These are phyloP conservation scores for Laticauda colubrina DNA, from an alignment of 2,113 vertebrate genomes.

Conservation along the genomic window DNA sequence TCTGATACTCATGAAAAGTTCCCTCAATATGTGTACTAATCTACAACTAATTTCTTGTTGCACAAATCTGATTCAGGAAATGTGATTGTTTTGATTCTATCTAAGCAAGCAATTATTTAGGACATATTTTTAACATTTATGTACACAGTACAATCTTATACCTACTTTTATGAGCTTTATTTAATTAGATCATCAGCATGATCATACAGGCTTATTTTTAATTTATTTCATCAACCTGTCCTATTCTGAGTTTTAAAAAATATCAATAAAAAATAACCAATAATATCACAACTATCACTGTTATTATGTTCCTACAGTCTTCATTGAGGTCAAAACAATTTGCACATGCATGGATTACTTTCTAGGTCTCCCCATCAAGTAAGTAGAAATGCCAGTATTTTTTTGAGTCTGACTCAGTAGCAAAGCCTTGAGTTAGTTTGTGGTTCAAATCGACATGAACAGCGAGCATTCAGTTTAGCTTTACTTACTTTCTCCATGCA, in stretches of 20 bases:
- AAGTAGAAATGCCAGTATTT: not conserved
- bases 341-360: not conserved
- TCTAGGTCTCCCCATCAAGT: not conserved
- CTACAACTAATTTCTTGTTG: not conserved
- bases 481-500: not conserved
- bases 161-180: not conserved
- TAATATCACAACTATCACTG: not conserved
- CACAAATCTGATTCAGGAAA: not conserved
- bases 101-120: not conserved
- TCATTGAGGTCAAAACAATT: not conserved
- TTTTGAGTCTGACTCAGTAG: not conserved
- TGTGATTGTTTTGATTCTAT: not conserved
- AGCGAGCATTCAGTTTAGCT: not conserved
- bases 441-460: not conserved
- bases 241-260: not conserved
- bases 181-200: not conserved
- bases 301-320: not conserved
- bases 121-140: not conserved
- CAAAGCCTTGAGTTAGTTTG: not conserved
- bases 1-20: not conserved
- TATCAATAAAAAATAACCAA: not conserved
- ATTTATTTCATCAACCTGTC: not conserved
- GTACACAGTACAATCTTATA: not conserved
- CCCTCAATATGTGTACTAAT: not conserved
- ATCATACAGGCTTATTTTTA: not conserved